Base-by-base conservation (phyloP, 2,797 vertebrate genomes). In the Tolypeutes matacus region DNA sequence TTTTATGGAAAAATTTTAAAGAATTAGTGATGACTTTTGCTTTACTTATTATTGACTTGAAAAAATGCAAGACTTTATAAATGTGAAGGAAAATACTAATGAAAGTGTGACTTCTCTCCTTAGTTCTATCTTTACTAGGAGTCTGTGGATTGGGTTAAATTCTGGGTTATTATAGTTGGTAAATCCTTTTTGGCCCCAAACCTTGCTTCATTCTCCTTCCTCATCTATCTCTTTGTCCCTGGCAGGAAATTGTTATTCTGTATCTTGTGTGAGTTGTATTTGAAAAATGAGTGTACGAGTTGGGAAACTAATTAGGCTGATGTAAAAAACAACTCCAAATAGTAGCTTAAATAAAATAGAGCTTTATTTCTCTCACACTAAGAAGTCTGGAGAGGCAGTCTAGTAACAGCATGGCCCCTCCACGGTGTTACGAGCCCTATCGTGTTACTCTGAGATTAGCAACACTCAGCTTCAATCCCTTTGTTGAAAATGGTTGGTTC, bases 401-500 rank as follows among this genome's bases (percentile, higher is more conserved):
- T 64, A 27, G 60, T n/a, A 65, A 92, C 9, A 53, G 15, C 17
- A 14, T 39, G 29, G 23, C 9, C 3, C 53, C 36, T 69, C 29
- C 8, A 23, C n/a, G 46, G 60, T 72, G 2, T n/a, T 36, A 62
- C 42, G 64, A 39, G 3, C 42, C 23, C 42, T 86, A 12, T 75
- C 7, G 86, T 60, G 18, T 87, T 70, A 70, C 36, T 83, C 15
- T 25, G 21, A 65, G 7, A 65, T 77, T n/a, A 72, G 53, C 10
- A 23, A 75, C 60, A 80, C 34, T 72, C 36, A n/a, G 23, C 13
- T 90, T 95, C 46, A 53, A 76, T 5, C 17, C 27, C 2, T 86
- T 76, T 4, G 29, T 42, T 78, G 62, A 78, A 87, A 95, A 65
- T 36, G 42, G n/a, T 27, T 78, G 34, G 69, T 87, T 93, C 29